Base-by-base conservation (phyloP, 2,797 vertebrate genomes). In the Typhlichthys eigenmanni region DNA sequence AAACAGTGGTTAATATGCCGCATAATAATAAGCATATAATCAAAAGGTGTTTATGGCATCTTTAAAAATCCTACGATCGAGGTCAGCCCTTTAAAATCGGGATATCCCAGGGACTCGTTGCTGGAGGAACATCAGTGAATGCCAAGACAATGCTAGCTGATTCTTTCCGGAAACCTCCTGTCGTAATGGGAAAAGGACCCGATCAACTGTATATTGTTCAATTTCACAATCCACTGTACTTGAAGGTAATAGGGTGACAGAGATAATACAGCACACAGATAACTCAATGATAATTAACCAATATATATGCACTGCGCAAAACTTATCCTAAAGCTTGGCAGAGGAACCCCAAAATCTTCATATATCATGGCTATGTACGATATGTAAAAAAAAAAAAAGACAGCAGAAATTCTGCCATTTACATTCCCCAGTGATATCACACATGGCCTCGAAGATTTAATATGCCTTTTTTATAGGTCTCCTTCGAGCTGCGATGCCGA, bases 221-320 rank as follows among this genome's bases (percentile, higher is more conserved):
- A 74, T 88, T 85, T 81, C 79, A 81, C 74, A 84, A 80, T 82
- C 76, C 82, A 82, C 76, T 81, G 74, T 84, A 82, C 85, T 90
- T 85, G 72, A 84, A 84, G 85, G 87, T 88, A 87, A 89, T 86
- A 81, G 74, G 80, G 80, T 81, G 79, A 74, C 64, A 71, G 64
- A 77, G 87, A 66, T 83, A 82, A 89, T 80, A 61, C 72, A 64
- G 71, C 63, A 75, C 83, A 87, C 78, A 88, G 90, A 85, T 90
- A 86, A 91, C 85, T 82, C 66, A 69, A 79, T 69, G 83, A 88
- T 89, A 92, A 92, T 92, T 88, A 91, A 85, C 88, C 88, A 91
- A 90, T 92, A 90, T 92, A 91, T 91, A 90, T 92, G 91, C 89
- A 91, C 87, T 87, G 89, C 75, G 71, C 82, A 79, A 79, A 76